Base-by-base conservation (phyloP, 2,888 invertebrate genomes). In the Ctena decussata region DNA sequence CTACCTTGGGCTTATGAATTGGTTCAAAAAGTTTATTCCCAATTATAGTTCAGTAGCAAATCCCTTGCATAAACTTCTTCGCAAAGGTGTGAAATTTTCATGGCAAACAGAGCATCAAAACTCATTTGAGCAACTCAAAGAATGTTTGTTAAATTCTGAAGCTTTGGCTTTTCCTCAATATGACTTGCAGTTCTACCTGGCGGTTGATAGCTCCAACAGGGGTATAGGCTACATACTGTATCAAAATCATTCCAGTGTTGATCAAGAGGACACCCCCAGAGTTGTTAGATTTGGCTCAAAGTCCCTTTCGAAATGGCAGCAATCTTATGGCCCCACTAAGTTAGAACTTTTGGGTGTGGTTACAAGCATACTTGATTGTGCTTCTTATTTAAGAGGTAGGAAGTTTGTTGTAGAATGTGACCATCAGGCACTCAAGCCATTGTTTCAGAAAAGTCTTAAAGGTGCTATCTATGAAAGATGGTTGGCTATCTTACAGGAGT, bases 201-300 rank as follows among this genome's bases (percentile, higher is more conserved):
- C 89, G 32, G 89, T 89, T 15, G 89, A 89, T 41, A 81, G 87
- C 2, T 69, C 74, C 44, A 69, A 49, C 21, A 49, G 77, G 12
- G 89, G 90, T 3, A 86, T 83, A 24, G 89, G 87, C 2, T 90
- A 81, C 37, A 87, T 90, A 84, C 57, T 90, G 5, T 89, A 89
- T 57, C 89, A 89, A 41, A 41, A 72, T 35, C n/a, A n/a, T n/a
- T n/a, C n/a, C n/a, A n/a, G n/a, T n/a, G n/a, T n/a, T n/a, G 24
- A 37, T 24, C 70, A 77, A 35, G 18, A 69, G 11, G 27, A 69
- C 6, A 37, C 30, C 27, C 53, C 53, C 21, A 37, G 75, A n/a
- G 75, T 53, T 5, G 53, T 53, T 11, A 49, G 82, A 30, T 82
- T 86, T 77, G 79, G 86, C 0, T 84, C 84, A 0, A 86, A 86